Evolutionary conservation across 1,140 invertebrate genomes (phyloP).

Genomic region (Drosophila miranda): DNA sequence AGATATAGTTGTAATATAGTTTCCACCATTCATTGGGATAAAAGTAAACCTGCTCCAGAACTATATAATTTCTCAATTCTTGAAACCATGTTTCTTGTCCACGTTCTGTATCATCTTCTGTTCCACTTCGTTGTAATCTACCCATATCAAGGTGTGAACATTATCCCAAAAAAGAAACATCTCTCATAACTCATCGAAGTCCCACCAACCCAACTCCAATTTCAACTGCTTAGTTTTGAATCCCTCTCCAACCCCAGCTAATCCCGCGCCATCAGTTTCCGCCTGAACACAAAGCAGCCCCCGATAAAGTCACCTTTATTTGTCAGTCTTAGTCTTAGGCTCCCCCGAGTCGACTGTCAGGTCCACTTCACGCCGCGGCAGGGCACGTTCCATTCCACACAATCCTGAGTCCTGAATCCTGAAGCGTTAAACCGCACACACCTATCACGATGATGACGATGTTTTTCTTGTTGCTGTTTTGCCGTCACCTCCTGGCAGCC

Average conservation of each 20-base stretch:
- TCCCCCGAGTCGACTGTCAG: constrained; percentile 49
- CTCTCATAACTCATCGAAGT: background rate
- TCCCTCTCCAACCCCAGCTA: constrained; percentile 17
- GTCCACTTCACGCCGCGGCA: constrained; percentile 14
- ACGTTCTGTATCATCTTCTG: too few relatives aligned
- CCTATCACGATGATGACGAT: constrained; percentile 58
- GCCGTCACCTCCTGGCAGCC: constrained; percentile 42
- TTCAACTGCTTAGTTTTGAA: constrained; percentile 8
- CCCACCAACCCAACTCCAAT: background rate
- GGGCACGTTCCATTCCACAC: constrained; percentile 55
- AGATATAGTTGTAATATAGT: too few relatives aligned
- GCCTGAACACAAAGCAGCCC: constrained; percentile 9
- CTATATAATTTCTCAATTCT: too few relatives aligned
- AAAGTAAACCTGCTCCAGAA: too few relatives aligned
- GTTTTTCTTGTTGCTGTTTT: constrained; percentile 29
- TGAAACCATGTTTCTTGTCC: too few relatives aligned
- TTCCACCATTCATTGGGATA: too few relatives aligned
- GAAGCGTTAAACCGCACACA: constrained; percentile 79
- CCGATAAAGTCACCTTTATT: constrained; percentile 78
- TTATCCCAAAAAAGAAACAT: too few relatives aligned
- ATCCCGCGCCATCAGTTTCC: constrained; percentile 54
- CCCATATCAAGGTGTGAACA: too few relatives aligned
- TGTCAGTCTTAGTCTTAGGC: constrained; percentile 65
- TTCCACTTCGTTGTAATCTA: too few relatives aligned
- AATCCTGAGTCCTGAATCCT: constrained; percentile 33